These are phyloP conservation scores for Pseudoips prasinana DNA, from an alignment of 2,888 invertebrate species.

Conservation along the genomic window DNA sequence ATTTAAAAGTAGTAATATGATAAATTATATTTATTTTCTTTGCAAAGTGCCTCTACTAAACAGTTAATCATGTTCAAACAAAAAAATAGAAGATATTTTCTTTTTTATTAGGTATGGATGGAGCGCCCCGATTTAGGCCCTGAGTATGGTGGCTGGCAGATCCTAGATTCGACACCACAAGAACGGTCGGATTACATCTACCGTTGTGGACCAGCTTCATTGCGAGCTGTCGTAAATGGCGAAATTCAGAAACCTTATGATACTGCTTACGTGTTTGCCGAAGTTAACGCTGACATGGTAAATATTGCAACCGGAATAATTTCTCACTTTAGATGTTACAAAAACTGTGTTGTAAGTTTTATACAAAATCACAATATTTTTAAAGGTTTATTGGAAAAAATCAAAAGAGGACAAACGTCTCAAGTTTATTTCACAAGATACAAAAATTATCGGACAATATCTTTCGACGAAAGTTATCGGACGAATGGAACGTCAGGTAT, in stretches of 20 bases:
- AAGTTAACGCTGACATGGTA: slow-evolving; percentile 96
- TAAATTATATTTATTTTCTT: too few species aligned
- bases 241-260: slow-evolving; percentile 93
- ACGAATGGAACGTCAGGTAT: slow-evolving; percentile 87
- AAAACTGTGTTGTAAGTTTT: neutral
- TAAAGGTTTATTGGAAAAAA: slow-evolving; percentile 93
- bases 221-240: slow-evolving; percentile 91
- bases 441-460: slow-evolving; percentile 88
- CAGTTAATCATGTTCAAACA: too few species aligned
- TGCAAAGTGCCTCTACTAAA: too few species aligned
- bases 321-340: too few species aligned
- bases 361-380: too few species aligned
- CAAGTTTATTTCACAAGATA: slow-evolving; percentile 90
- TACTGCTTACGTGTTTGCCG: slow-evolving; percentile 92
- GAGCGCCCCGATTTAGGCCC: slow-evolving; percentile 89
- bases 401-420: slow-evolving; percentile 92
- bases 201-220: slow-evolving; percentile 94
- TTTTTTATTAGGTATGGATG: slow-evolving; percentile 97
- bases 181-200: slow-evolving; percentile 91
- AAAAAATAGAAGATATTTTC: too few species aligned
- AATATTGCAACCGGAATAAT: neutral
- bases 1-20: too few species aligned
- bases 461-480: slow-evolving; percentile 94
- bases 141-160: slow-evolving; percentile 96
- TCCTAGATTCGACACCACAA: slow-evolving; percentile 95